Conservation (phyloP, 2,113 vertebrate genomes). For the Epinephelus cyanopodus region DNA sequence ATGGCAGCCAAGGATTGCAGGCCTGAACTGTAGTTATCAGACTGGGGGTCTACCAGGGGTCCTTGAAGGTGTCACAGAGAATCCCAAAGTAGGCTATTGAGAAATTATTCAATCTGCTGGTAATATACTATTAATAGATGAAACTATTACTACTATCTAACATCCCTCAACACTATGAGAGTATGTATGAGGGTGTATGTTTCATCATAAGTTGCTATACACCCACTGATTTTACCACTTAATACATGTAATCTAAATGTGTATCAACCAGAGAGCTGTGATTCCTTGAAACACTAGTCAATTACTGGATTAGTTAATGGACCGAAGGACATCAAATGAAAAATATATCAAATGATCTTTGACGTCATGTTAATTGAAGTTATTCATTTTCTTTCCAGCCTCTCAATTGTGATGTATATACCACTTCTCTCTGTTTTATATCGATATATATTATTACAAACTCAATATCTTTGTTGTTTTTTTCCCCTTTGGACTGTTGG, state of each 20-base stretch:
- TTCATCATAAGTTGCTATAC: not conserved
- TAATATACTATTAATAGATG: not conserved
- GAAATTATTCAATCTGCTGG: not conserved
- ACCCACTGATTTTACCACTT: too few relatives aligned
- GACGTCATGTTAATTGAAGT: not conserved
- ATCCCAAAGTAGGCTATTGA: not conserved
- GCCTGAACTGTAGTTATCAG: conserved; percentile 35
- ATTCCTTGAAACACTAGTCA: not conserved
- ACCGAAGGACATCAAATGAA: not conserved
- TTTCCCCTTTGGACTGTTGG: too few relatives aligned
- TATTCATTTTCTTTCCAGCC: not conserved
- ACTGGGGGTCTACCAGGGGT: conserved; percentile 13
- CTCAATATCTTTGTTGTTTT: not conserved
- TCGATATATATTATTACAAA: not conserved
- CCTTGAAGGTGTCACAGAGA: not conserved
- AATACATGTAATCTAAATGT: not conserved
- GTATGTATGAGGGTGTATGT: not conserved
- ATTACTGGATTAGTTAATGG: not conserved
- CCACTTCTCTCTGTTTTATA: not conserved
- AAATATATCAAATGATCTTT: not conserved
- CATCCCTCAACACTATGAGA: not conserved
- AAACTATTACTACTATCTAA: not conserved
- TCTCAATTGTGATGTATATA: not conserved
- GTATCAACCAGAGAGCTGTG: not conserved
- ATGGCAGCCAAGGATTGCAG: conserved; percentile 9